phyloP scores from a whole-genome alignment of 2,888 invertebrate genomes.

The Arctia plantaginis region DNA sequence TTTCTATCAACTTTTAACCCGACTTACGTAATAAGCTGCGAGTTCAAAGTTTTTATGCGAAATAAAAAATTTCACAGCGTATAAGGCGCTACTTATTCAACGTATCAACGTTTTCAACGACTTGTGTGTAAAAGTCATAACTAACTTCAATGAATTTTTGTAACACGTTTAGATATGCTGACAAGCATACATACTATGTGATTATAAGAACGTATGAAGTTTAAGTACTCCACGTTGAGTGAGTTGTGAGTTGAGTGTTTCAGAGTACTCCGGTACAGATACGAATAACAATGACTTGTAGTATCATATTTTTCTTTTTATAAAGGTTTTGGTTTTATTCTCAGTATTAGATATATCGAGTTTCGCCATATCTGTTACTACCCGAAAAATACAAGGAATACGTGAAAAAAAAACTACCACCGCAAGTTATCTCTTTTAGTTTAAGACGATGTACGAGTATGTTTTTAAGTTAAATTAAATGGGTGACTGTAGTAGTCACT shows the following conservation, averaged over 20 bases:
- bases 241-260: too few relatives aligned
- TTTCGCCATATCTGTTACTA: too few relatives aligned
- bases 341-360: too few relatives aligned
- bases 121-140: constrained; percentile 31
- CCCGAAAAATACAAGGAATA: too few relatives aligned
- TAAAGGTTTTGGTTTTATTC: too few relatives aligned
- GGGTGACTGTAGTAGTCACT: too few relatives aligned
- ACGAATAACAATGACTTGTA: neutral
- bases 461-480: too few relatives aligned
- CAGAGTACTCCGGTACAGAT: neutral
- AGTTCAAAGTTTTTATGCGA: constrained; percentile 28
- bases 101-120: constrained; percentile 37
- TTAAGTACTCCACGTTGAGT: too few relatives aligned
- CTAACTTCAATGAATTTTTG: constrained; percentile 24
- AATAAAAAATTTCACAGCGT: constrained; percentile 25
- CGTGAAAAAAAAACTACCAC: too few relatives aligned
- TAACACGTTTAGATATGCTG: constrained; percentile 15
- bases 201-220: neutral
- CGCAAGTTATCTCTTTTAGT: too few relatives aligned
- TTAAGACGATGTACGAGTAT: too few relatives aligned
- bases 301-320: too few relatives aligned
- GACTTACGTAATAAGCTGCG: constrained; percentile 37
- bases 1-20: constrained; percentile 28
- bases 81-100: constrained; percentile 14
- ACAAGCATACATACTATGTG: neutral